Conservation (phyloP, 2,888 invertebrate species). For the Volucella inflata region DNA sequence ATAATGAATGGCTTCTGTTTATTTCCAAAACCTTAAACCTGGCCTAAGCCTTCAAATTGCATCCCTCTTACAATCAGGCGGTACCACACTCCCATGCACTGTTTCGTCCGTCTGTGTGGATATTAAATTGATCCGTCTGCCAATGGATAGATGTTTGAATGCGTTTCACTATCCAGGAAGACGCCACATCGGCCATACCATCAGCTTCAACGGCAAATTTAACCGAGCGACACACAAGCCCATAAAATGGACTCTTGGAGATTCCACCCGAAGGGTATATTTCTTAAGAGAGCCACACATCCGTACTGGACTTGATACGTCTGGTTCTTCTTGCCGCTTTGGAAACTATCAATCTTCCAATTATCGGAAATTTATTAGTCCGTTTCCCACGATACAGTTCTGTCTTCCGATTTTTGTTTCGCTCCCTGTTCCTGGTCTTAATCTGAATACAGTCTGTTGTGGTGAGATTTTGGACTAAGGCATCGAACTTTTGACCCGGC, state of each 20-base stretch:
- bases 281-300: slow-evolving; percentile 42
- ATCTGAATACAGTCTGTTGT: not conserved
- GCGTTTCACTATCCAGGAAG: slow-evolving; percentile 63
- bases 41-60: slow-evolving; percentile 30
- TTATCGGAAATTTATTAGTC: slow-evolving; percentile 80
- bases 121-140: slow-evolving; percentile 46
- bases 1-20: slow-evolving; percentile 74
- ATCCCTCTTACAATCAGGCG: slow-evolving; percentile 21
- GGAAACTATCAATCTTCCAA: slow-evolving; percentile 73
- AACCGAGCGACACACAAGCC: slow-evolving; percentile 55
- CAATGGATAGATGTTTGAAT: slow-evolving; percentile 30
- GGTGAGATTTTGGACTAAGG: not conserved
- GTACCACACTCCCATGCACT: slow-evolving; percentile 14
- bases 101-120: not conserved
- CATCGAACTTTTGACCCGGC: slow-evolving; percentile 70
- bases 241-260: slow-evolving; percentile 36
- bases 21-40: slow-evolving; percentile 36
- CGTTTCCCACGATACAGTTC: slow-evolving; percentile 82
- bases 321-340: slow-evolving; percentile 45
- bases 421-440: not conserved
- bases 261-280: slow-evolving; percentile 53
- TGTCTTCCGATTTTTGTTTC: slow-evolving; percentile 10
- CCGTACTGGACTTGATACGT: slow-evolving; percentile 11
- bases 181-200: slow-evolving; percentile 4
- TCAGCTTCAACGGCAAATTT: not conserved